Evolutionary conservation across 2,113 vertebrate species (phyloP).

Genomic region (Periophthalmus modestus): DNA sequence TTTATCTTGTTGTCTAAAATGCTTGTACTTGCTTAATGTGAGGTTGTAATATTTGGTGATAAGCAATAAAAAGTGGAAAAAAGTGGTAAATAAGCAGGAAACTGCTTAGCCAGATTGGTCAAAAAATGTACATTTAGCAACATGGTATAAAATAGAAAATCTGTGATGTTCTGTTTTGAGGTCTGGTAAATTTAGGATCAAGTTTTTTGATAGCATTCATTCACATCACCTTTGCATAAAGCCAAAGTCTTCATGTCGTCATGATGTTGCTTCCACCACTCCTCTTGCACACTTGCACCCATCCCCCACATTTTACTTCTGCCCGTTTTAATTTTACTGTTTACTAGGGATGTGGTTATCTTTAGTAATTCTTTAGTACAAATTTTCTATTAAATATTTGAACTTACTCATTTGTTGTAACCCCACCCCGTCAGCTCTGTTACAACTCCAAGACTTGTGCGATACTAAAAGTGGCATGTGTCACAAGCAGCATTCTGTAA

Average conservation of each 20-base stretch:
- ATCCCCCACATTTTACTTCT: conserved; percentile 59
- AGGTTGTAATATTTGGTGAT: too few species aligned
- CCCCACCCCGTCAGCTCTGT: conserved; percentile 50
- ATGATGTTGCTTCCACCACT: conserved; percentile 45
- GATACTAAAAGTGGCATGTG: conserved; percentile 37
- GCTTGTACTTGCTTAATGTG: too few species aligned
- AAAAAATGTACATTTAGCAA: conserved; percentile 51
- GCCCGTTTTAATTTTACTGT: conserved; percentile 72
- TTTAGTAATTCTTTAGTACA: not conserved
- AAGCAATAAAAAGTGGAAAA: too few species aligned
- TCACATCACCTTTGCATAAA: not conserved
- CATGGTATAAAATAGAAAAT: conserved; percentile 45
- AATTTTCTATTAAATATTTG: not conserved
- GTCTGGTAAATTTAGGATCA: conserved; percentile 64
- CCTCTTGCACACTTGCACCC: conserved; percentile 42
- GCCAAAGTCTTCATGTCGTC: conserved; percentile 57
- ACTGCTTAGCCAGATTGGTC: conserved; percentile 35
- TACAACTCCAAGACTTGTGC: conserved; percentile 44
- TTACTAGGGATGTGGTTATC: not conserved
- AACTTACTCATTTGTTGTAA: conserved; percentile 33
- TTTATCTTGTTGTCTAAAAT: too few species aligned
- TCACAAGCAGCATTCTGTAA: too few species aligned
- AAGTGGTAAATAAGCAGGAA: conserved; percentile 50
- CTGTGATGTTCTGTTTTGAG: conserved; percentile 60
- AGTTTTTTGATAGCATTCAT: conserved; percentile 49